Percentiles rank a stretch among this genome's conserved stretches.
Evolutionary conservation across 2,888 invertebrate genomes (phyloP).

Genomic region (Gerris lacustris): DNA sequence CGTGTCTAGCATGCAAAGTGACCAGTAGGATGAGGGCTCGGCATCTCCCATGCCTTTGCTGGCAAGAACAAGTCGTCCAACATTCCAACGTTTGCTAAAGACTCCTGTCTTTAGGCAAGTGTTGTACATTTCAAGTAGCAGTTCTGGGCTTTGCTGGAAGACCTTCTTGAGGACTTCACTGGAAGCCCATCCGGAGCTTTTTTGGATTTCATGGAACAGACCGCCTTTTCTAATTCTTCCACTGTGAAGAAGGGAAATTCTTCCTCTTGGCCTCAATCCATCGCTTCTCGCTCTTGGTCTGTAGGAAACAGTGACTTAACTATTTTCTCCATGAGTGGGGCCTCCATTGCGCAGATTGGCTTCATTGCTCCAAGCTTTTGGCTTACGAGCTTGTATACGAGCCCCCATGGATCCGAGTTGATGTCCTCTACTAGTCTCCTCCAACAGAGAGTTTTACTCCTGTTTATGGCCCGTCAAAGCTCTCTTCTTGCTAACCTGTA

Average conservation of each 20-base stretch:
- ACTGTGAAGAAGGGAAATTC: background rate
- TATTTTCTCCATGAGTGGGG: background rate
- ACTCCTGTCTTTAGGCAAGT: background rate
- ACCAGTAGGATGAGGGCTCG: too few relatives aligned
- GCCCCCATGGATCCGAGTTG: too few relatives aligned
- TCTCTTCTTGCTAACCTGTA: constrained; percentile 11
- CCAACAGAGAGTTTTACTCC: constrained; percentile 26
- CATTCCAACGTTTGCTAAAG: background rate
- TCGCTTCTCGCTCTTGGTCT: background rate
- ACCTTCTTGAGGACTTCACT: background rate
- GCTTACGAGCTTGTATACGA: constrained; percentile 12
- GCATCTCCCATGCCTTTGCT: too few relatives aligned
- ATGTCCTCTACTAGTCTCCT: constrained; percentile 16
- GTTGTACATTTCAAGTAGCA: background rate
- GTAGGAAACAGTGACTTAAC: background rate
- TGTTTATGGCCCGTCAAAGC: constrained; percentile 9
- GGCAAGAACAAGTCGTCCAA: too few relatives aligned
- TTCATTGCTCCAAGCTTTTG: constrained; percentile 14
- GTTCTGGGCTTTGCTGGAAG: too few relatives aligned
- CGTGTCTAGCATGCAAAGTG: too few relatives aligned
- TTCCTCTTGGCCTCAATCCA: too few relatives aligned
- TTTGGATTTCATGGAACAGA: background rate
- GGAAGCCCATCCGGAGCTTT: constrained; percentile 7
- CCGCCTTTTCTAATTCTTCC: background rate
- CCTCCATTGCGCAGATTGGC: too few relatives aligned